Percentiles rank a stretch among this genome's conserved stretches.
Conservation (phyloP, 2,888 invertebrate genomes). For the Crematogaster levior region DNA sequence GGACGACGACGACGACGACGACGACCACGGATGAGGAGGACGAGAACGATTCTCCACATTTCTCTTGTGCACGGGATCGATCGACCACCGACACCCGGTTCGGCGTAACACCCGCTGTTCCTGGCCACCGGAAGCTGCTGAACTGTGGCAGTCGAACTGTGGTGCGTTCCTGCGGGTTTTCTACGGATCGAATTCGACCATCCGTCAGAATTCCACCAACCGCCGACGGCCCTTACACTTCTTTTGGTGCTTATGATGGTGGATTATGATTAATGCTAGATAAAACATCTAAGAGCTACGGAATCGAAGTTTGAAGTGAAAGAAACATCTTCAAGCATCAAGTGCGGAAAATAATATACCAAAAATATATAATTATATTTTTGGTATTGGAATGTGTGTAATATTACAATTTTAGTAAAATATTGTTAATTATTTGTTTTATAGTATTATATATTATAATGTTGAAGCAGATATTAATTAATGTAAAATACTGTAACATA, state of each 20-base stretch:
- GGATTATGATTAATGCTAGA: constrained; percentile 15
- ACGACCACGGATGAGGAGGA: constrained; percentile 33
- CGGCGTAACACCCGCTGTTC: constrained; percentile 71
- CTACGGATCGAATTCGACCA: constrained; percentile 56
- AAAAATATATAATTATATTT: not conserved
- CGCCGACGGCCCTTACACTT: not conserved
- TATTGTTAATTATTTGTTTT: not conserved
- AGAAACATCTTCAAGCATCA: not conserved
- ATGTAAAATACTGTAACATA: not conserved
- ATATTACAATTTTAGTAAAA: not conserved
- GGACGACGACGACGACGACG: constrained; percentile 48
- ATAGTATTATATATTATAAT: not conserved
- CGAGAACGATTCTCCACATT: constrained; percentile 49
- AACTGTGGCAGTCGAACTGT: constrained; percentile 75
- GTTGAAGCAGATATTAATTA: not conserved
- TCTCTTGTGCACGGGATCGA: constrained; percentile 71
- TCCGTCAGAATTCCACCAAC: constrained; percentile 9
- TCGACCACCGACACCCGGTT: constrained; percentile 73
- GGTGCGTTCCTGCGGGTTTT: constrained; percentile 49
- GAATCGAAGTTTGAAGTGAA: not conserved
- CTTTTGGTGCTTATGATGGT: not conserved
- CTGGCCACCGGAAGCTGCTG: constrained; percentile 72
- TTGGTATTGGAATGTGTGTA: not conserved
- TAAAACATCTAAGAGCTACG: not conserved
- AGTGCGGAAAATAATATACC: not conserved